Percentiles rank a stretch among this genome's conserved stretches.
phyloP scores from a whole-genome alignment of 1,140 invertebrate genomes.

The Drosophila sechellia region DNA sequence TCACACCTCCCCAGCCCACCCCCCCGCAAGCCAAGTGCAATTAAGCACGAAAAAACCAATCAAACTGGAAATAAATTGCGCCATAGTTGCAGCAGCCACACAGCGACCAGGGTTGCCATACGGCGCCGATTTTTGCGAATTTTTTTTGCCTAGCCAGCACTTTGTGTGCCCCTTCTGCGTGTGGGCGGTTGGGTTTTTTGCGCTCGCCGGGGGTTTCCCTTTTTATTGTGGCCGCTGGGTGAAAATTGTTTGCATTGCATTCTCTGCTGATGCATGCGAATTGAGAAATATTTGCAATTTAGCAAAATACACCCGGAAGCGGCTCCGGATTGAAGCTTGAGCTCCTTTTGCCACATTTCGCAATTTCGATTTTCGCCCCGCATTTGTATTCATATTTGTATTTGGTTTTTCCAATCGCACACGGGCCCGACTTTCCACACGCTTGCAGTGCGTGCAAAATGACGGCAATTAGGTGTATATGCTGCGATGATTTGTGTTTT shows the following conservation, averaged over 20 bases:
- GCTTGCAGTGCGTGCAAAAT: slow-evolving; percentile 66
- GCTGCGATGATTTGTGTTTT: slow-evolving; percentile 13
- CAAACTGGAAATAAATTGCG: slow-evolving; percentile 76
- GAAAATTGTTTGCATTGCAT: slow-evolving; percentile 77
- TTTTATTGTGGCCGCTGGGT: slow-evolving; percentile 63
- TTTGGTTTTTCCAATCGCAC: slow-evolving; percentile 37
- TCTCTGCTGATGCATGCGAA: slow-evolving; percentile 79
- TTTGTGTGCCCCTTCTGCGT: slow-evolving; percentile 9
- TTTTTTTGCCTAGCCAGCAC: slow-evolving; percentile 40
- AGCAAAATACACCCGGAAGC: slow-evolving; percentile 79
- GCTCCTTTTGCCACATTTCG: slow-evolving; percentile 27
- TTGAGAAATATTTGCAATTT: slow-evolving; percentile 83
- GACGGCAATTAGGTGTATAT: slow-evolving; percentile 64
- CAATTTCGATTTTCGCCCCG: slow-evolving; percentile 28
- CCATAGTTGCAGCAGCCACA: slow-evolving; percentile 50
- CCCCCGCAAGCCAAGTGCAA: slow-evolving; percentile 52
- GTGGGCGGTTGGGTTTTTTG: slow-evolving; percentile 31
- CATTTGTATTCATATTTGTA: slow-evolving; percentile 34
- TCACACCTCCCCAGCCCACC: background rate
- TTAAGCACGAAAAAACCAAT: slow-evolving; percentile 73
- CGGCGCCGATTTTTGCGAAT: slow-evolving; percentile 36
- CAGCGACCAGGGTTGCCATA: slow-evolving; percentile 46
- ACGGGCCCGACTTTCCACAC: slow-evolving; percentile 32
- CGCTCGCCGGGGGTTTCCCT: slow-evolving; percentile 27
- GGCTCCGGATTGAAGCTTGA: slow-evolving; percentile 54